Percentiles rank a stretch among this genome's conserved stretches.
Evolutionary conservation across 2,113 vertebrate species (phyloP).

Genomic region (Rutilus rutilus): DNA sequence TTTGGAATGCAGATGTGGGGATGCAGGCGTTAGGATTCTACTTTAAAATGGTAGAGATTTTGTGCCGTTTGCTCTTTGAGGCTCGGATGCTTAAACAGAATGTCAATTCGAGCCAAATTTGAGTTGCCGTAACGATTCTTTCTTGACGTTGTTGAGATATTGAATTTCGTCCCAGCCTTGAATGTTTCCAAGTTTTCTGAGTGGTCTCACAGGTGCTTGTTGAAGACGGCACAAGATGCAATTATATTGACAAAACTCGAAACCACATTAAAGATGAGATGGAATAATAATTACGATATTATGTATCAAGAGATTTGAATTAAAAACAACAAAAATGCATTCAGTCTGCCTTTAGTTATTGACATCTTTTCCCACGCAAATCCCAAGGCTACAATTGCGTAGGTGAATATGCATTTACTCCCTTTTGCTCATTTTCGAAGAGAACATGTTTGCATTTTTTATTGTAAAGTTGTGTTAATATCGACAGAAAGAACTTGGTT

Average conservation of each 20-base stretch:
- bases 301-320: conserved; percentile 69
- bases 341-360: conserved; percentile 64
- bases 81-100: conserved; percentile 56
- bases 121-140: conserved; percentile 52
- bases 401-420: background rate
- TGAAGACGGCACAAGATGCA: conserved; percentile 57
- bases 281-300: conserved; percentile 71
- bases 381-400: conserved; percentile 66
- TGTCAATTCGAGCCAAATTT: conserved; percentile 58
- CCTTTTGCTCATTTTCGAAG: conserved; percentile 5
- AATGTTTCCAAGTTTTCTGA: conserved; percentile 52
- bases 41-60: conserved; percentile 60
- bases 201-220: conserved; percentile 61
- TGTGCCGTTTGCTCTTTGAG: conserved; percentile 46
- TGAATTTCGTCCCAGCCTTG: conserved; percentile 65
- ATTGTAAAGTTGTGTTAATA: background rate
- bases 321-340: conserved; percentile 72
- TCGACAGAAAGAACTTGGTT: background rate
- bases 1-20: conserved; percentile 48
- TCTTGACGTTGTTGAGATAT: conserved; percentile 42
- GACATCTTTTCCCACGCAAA: conserved; percentile 54
- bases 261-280: conserved; percentile 65
- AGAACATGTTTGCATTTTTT: conserved; percentile 30
- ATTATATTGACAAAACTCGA: conserved; percentile 66
- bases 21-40: conserved; percentile 65